Evolutionary conservation across 2,888 invertebrate species (phyloP).

Genomic region (Epinotia ramella): DNA sequence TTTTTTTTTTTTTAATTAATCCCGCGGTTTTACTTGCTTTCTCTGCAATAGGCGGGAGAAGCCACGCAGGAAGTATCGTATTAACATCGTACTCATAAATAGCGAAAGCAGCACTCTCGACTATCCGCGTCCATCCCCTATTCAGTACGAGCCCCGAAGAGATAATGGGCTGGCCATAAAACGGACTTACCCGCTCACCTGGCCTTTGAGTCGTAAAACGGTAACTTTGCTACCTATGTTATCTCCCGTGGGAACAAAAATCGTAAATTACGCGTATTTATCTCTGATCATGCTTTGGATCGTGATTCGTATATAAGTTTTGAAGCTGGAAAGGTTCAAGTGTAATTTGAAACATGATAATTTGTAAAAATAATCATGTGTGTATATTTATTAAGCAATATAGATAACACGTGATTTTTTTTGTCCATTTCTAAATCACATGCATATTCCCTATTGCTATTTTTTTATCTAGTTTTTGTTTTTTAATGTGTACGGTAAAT

Average conservation of each 20-base stretch:
- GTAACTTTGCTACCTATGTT: slow-evolving; percentile 34
- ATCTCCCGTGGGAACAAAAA: slow-evolving; percentile 32
- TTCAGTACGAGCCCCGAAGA: slow-evolving; percentile 25
- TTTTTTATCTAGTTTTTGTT: too few relatives aligned
- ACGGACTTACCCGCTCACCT: slow-evolving; percentile 19
- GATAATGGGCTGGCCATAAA: slow-evolving; percentile 41
- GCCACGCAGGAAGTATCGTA: too few relatives aligned
- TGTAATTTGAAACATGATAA: too few relatives aligned
- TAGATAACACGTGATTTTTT: too few relatives aligned
- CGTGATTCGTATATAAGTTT: neutral
- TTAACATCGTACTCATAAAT: neutral
- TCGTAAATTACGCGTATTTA: slow-evolving; percentile 31
- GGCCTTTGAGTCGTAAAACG: slow-evolving; percentile 26
- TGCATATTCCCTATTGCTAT: too few relatives aligned
- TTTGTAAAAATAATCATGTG: too few relatives aligned
- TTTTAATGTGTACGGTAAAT: too few relatives aligned
- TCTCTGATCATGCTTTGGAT: neutral
- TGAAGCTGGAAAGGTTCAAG: neutral
- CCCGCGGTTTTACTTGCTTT: too few relatives aligned
- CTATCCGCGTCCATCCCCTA: slow-evolving; percentile 19
- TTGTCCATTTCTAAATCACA: too few relatives aligned
- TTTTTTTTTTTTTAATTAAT: too few relatives aligned
- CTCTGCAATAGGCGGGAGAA: too few relatives aligned
- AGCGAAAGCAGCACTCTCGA: neutral
- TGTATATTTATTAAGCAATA: too few relatives aligned